Evolutionary conservation across 2,797 vertebrate genomes (phyloP).

Genomic region (Melanotaenia pygmaea): DNA sequence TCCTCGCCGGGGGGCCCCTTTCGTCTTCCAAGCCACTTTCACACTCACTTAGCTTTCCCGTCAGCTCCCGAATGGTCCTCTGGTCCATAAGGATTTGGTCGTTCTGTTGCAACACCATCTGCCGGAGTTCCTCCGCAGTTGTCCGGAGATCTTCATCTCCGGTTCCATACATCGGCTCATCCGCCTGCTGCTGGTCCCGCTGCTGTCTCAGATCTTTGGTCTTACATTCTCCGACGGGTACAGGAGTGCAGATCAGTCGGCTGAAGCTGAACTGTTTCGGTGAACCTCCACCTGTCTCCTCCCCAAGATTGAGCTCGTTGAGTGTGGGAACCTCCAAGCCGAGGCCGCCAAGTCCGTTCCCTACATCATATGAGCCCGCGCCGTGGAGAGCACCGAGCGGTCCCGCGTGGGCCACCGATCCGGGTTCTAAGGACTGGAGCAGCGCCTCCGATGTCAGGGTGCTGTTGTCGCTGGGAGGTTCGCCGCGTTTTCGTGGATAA

Average conservation of each 20-base stretch:
- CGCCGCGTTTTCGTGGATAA: conserved; percentile 86
- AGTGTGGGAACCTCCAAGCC: conserved; percentile 82
- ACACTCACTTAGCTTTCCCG: conserved; percentile 92
- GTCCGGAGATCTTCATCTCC: conserved; percentile 87
- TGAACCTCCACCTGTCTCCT: conserved; percentile 71
- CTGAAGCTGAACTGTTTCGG: conserved; percentile 86
- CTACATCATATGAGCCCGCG: conserved; percentile 76
- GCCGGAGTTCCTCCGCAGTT: conserved; percentile 91
- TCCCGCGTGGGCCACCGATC: conserved; percentile 81
- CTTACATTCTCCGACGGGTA: conserved; percentile 86
- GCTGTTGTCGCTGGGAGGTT: conserved; percentile 82
- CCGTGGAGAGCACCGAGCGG: conserved; percentile 89
- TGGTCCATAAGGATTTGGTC: conserved; percentile 93
- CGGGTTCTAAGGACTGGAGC: conserved; percentile 69
- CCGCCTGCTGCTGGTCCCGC: conserved; percentile 60
- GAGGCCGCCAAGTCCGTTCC: conserved; percentile 72
- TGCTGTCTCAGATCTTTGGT: conserved; percentile 75
- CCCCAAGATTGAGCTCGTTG: conserved; percentile 80
- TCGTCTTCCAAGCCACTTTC: conserved; percentile 90
- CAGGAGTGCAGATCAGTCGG: conserved; percentile 91
- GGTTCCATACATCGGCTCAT: conserved; percentile 66
- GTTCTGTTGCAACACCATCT: conserved; percentile 92
- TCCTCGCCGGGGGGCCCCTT: conserved; percentile 78
- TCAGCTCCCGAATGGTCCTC: conserved; percentile 93
- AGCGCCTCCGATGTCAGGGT: conserved; percentile 80